Conservation (phyloP, 2,797 vertebrate species). For the Glyptemys insculpta region DNA sequence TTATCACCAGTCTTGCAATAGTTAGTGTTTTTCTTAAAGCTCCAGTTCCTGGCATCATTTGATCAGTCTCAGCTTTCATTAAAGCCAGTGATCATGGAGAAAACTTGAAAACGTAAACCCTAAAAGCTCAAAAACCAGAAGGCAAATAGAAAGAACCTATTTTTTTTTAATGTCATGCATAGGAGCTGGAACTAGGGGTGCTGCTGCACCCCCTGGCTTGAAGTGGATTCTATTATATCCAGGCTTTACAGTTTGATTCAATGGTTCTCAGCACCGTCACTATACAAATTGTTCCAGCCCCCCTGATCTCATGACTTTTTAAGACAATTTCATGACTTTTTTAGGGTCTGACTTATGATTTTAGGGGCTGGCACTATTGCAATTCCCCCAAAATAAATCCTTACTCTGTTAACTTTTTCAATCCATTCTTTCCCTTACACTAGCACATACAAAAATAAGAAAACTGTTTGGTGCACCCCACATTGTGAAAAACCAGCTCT, state of each 20-base stretch:
- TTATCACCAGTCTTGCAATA: constrained; percentile 8
- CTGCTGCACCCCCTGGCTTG: too few species aligned
- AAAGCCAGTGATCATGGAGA: neutral
- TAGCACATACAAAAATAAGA: neutral
- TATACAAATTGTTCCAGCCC: too few species aligned
- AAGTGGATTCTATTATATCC: too few species aligned
- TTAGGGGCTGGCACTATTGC: neutral
- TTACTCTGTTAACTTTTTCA: neutral
- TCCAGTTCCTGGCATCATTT: constrained; percentile 41
- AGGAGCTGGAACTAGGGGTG: too few species aligned
- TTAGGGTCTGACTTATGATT: neutral
- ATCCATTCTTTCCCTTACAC: neutral
- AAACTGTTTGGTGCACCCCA: neutral
- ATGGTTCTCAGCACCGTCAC: too few species aligned
- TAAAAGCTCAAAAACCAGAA: neutral
- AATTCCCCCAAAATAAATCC: neutral
- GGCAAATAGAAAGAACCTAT: neutral
- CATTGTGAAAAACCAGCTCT: neutral
- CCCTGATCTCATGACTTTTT: too few species aligned
- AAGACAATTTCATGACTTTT: neutral
- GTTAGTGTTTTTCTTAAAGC: constrained; percentile 63
- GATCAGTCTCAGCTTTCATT: neutral
- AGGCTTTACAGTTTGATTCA: too few species aligned
- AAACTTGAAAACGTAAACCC: neutral
- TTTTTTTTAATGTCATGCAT: neutral